Conservation (phyloP, 2,888 invertebrate species). For the Sabellastarte sp. region DNA sequence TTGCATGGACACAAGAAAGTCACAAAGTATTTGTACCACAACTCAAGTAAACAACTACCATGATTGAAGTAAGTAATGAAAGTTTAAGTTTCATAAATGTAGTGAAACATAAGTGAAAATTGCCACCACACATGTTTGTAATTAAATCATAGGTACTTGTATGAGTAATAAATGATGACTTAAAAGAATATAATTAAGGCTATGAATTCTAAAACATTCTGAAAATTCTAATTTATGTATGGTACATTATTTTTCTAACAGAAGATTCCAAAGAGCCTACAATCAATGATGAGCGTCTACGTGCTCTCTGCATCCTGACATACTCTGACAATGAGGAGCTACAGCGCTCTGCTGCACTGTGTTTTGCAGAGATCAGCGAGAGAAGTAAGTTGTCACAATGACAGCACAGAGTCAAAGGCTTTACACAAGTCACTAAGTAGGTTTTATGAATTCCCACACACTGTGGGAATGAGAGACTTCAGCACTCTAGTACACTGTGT, state of each 20-base stretch:
- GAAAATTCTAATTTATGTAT: too few relatives aligned
- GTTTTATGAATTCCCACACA: too few relatives aligned
- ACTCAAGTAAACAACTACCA: background rate
- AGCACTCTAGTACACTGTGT: too few relatives aligned
- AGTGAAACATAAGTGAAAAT: background rate
- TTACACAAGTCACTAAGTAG: too few relatives aligned
- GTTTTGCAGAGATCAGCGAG: slow-evolving; percentile 46
- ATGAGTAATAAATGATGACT: background rate
- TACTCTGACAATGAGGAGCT: slow-evolving; percentile 47
- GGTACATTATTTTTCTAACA: slow-evolving; percentile 10
- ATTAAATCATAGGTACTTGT: too few relatives aligned
- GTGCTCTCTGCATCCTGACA: slow-evolving; percentile 43
- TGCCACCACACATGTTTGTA: too few relatives aligned
- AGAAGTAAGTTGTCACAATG: slow-evolving; percentile 45
- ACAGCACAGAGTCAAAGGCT: too few relatives aligned
- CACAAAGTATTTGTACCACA: too few relatives aligned
- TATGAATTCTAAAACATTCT: background rate
- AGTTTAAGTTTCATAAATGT: background rate
- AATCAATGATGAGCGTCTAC: slow-evolving; percentile 40
- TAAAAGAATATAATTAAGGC: background rate
- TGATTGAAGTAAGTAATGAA: background rate
- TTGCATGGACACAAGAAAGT: too few relatives aligned
- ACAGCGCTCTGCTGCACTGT: slow-evolving; percentile 46
- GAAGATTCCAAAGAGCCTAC: slow-evolving; percentile 17
- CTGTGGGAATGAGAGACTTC: too few relatives aligned